A percentile compares a stretch with the other conserved stretches of the same genome.
These are phyloP conservation scores for Drosophila koepferae DNA, from an alignment of 2,888 invertebrate genomes.

Conservation along the genomic window DNA sequence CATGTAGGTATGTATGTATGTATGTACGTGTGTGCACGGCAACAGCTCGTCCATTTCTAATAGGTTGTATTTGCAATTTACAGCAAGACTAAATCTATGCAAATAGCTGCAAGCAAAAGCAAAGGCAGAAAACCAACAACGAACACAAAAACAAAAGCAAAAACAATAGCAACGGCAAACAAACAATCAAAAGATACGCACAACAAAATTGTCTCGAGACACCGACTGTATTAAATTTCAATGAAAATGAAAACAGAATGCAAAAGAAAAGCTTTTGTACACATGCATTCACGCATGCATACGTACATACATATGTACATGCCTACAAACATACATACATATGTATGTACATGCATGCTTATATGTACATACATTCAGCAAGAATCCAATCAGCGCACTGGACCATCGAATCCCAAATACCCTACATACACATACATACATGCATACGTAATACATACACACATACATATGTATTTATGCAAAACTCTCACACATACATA, in stretches of 20 bases:
- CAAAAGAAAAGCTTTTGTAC: conserved; percentile 40
- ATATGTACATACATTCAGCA: conserved; percentile 26
- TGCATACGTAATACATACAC: too few species aligned
- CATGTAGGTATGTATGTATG: not conserved
- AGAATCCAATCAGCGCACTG: conserved; percentile 1
- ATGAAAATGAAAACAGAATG: conserved; percentile 54
- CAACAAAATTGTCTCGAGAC: conserved; percentile 21
- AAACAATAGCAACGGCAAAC: not conserved
- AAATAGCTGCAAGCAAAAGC: conserved; percentile 30
- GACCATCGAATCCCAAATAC: conserved; percentile 33
- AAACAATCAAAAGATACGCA: conserved; percentile 45
- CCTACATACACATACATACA: conserved; percentile 10
- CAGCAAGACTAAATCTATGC: conserved; percentile 50
- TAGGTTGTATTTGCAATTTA: conserved; percentile 49
- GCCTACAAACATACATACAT: conserved; percentile 2
- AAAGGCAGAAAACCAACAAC: not conserved
- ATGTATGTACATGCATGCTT: too few species aligned
- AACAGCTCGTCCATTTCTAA: conserved; percentile 42
- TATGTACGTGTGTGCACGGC: conserved; percentile 11
- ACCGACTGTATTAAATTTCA: conserved; percentile 66
- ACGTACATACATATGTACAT: not conserved
- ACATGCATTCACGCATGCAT: not conserved
- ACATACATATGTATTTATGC: conserved; percentile 5
- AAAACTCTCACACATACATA: not conserved
- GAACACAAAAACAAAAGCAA: not conserved